Conservation (phyloP, 2,888 invertebrate genomes). For the Zele albiditarsus region DNA sequence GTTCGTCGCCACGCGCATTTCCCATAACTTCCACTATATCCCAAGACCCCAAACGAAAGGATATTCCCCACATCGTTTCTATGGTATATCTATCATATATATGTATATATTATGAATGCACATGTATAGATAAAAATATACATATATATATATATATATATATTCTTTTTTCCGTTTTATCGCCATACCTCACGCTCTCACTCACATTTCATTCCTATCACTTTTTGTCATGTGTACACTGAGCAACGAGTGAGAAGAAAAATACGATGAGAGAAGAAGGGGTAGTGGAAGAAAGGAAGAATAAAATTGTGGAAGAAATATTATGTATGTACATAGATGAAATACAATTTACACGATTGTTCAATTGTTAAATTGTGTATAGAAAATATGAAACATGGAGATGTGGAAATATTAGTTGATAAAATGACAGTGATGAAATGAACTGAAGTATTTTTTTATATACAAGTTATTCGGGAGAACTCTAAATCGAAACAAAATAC, state of each 20-base stretch:
- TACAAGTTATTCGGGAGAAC: no score
- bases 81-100: not conserved
- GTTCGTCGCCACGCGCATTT: conserved; percentile 37
- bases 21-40: conserved; percentile 39
- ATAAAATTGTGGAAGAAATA: not conserved
- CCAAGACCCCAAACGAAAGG: conserved; percentile 19
- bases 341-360: not conserved
- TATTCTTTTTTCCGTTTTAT: not conserved
- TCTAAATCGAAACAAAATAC: no score
- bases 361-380: not conserved
- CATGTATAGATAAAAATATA: no score
- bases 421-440: no score
- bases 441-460: no score
- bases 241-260: not conserved
- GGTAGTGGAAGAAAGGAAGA: not conserved
- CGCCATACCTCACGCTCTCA: not conserved
- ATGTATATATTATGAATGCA: not conserved
- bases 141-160: no score
- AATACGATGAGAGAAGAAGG: not conserved
- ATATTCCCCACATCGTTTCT: not conserved
- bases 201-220: conserved; percentile 30
- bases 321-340: not conserved
- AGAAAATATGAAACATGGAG: not conserved
- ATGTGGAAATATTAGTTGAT: no score
- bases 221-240: not conserved